A percentile compares a stretch with the other conserved stretches of the same genome.
Evolutionary conservation across 2,888 invertebrate genomes (phyloP).

Genomic region (Frankliniella fusca): DNA sequence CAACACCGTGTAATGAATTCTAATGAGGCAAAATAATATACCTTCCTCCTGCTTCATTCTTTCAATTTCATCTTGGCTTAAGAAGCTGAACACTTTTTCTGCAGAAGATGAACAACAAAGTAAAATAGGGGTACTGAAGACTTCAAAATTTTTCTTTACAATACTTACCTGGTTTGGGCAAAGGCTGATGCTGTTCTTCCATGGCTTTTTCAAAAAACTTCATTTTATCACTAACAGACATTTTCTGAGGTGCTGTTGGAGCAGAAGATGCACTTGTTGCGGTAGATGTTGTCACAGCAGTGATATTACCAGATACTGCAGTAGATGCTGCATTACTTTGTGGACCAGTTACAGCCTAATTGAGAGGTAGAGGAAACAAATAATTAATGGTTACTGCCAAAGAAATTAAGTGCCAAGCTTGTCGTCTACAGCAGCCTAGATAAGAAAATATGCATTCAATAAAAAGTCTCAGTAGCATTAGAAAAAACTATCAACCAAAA

Average conservation of each 20-base stretch:
- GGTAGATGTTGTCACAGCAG: background rate
- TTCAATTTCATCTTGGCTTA: slow-evolving; percentile 90
- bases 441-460: too few species aligned
- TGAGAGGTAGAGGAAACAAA: background rate
- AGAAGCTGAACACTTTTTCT: slow-evolving; percentile 90
- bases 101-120: slow-evolving; percentile 43
- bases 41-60: slow-evolving; percentile 88
- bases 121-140: background rate
- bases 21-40: slow-evolving; percentile 39
- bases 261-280: slow-evolving; percentile 29
- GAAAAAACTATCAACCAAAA: too few species aligned
- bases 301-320: slow-evolving; percentile 1
- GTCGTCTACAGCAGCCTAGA: too few species aligned
- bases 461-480: too few species aligned
- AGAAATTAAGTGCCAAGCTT: too few species aligned
- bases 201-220: slow-evolving; percentile 94
- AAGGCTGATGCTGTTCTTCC: slow-evolving; percentile 83
- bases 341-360: background rate
- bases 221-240: slow-evolving; percentile 88
- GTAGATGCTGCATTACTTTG: background rate
- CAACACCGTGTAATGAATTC: background rate
- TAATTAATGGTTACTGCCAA: too few species aligned
- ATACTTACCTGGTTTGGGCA: slow-evolving; percentile 67
- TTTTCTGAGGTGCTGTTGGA: slow-evolving; percentile 65
- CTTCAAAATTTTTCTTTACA: background rate